These are phyloP conservation scores for Lapara coniferarum DNA, from an alignment of 2,888 invertebrate species.

Conservation along the genomic window DNA sequence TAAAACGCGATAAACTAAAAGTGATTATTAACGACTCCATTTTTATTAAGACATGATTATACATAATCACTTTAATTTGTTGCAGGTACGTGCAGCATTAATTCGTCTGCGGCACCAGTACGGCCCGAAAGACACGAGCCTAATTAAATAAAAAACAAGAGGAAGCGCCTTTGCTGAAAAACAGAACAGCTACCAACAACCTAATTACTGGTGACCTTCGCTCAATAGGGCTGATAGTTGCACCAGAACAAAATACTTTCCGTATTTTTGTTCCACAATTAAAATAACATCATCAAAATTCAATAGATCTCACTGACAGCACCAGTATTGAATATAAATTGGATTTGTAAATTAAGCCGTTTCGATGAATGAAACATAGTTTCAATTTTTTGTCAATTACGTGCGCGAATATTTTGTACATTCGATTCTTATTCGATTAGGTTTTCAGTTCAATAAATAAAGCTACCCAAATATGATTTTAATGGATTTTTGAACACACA, in stretches of 20 bases:
- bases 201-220: constrained; percentile 71
- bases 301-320: constrained; percentile 56
- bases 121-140: constrained; percentile 39
- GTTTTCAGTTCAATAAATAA: constrained; percentile 37
- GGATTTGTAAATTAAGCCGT: constrained; percentile 60
- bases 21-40: background rate
- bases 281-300: constrained; percentile 54
- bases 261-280: constrained; percentile 32
- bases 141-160: constrained; percentile 69
- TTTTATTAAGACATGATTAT: constrained; percentile 28
- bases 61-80: constrained; percentile 24
- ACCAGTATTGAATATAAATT: constrained; percentile 56
- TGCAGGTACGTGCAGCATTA: constrained; percentile 36
- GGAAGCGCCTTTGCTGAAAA: constrained; percentile 63
- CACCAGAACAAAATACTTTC: constrained; percentile 3
- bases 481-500: background rate
- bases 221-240: constrained; percentile 49
- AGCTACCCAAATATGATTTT: constrained; percentile 2
- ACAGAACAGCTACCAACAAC: constrained; percentile 61
- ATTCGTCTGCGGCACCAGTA: constrained; percentile 38
- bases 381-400: constrained; percentile 46
- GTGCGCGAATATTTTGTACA: constrained; percentile 35
- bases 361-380: constrained; percentile 48
- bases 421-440: constrained; percentile 40
- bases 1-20: background rate